Evolutionary conservation across 1,140 invertebrate genomes (phyloP).

Genomic region (Thaumetopoea pityocampa): DNA sequence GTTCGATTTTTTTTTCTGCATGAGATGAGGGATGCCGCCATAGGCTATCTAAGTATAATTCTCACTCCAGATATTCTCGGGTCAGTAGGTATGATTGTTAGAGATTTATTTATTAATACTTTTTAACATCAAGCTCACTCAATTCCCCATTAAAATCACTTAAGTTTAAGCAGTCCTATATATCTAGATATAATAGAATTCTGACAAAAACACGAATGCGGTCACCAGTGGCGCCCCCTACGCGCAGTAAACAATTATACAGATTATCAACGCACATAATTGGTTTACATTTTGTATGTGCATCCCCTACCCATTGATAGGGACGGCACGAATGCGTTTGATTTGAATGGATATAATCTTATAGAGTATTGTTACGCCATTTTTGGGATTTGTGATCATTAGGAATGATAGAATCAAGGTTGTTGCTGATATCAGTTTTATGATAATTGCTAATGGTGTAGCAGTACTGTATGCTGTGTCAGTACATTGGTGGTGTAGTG

Average conservation of each 20-base stretch:
- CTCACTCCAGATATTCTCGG: no score
- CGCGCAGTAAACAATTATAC: constrained; percentile 38
- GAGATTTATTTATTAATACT: no score
- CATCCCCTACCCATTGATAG: constrained; percentile 27
- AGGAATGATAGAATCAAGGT: no score
- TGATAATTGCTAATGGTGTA: no score
- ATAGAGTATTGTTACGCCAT: background rate
- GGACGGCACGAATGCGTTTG: constrained; percentile 31
- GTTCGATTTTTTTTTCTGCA: no score
- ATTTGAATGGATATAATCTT: constrained; percentile 53
- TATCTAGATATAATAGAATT: constrained; percentile 22
- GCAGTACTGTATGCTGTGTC: no score
- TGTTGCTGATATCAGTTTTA: no score
- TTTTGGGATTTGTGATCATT: background rate
- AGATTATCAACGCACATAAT: constrained; percentile 65
- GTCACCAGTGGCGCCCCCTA: constrained; percentile 26
- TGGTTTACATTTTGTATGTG: constrained; percentile 57
- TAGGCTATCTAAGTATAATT: no score
- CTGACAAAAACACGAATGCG: constrained; percentile 40
- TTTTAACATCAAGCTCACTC: background rate
- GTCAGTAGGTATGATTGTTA: no score
- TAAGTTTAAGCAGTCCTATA: constrained; percentile 3
- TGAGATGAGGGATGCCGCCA: no score
- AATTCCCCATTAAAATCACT: background rate
- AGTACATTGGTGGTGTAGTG: no score